Base-by-base conservation (phyloP, 2,797 vertebrate species). In the Gambusia yucatana region DNA sequence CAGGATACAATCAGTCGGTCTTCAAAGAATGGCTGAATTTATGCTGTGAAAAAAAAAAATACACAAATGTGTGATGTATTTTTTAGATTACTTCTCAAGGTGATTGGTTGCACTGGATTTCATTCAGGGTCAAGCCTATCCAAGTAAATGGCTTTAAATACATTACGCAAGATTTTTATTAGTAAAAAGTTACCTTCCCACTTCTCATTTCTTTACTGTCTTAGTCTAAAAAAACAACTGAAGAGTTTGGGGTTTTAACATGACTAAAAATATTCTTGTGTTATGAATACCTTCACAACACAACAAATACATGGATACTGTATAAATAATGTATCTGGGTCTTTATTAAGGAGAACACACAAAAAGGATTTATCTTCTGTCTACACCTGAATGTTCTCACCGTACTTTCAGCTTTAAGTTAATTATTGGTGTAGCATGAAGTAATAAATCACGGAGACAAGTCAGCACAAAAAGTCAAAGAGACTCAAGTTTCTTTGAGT, bases 401-500 rank as follows among this genome's bases (percentile, higher is more conserved):
- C 55, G 67, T 61, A 77, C 73, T 83, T 82, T 69, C 55, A 76
- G 52, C 52, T 28, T 33, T 73, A 52, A 70, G 46, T 82, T 82
- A 87, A 90, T 89, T 86, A 89, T 75, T 67, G 71, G 76, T 75
- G 74, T 46, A 77, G 9, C 61, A 63, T 52, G 74, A 63, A 83
- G 72, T 75, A 11, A 81, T 84, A 73, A 77, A 84, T 82, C 77
- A 88, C 77, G 41, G 74, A 77, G 81, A 73, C 86, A 74, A 76
- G 83, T 80, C 78, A 72, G 86, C 16, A 44, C 81, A 84, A 82
- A 91, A 89, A 75, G 48, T 79, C 77, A 43, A 78, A 75, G 61
- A 63, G 47, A 81, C 57, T 87, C 78, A 88, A 83, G 82, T 83
- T 76, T 84, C 81, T 78, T 83, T n/a, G 79, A 85, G 77, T 46